Base-by-base conservation (phyloP, 2,797 vertebrate species). In the Otus scops region DNA sequence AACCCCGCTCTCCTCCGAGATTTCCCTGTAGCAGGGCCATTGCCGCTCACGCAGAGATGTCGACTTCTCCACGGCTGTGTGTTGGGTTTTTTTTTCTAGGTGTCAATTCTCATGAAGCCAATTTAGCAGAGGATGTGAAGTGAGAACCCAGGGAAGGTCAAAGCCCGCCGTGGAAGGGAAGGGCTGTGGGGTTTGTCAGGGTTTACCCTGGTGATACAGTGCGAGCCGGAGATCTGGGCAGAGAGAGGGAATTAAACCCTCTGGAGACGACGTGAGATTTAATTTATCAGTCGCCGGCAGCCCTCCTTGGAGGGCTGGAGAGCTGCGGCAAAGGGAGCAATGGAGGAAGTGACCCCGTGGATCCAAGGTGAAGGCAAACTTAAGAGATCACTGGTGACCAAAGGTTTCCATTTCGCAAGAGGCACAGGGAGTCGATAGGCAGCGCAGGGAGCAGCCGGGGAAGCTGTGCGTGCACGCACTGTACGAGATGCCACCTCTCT, bases 91-190 rank as follows among this genome's bases (percentile, higher is more conserved):
- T 59, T 75, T 53, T 26, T 6, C 64, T 6, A 11, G 32, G 61
- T 78, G 84, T 92, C 78, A 77, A 81, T 87, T 85, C 87, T 73
- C 36, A 60, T 32, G 61, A 89, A 95, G 77, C 38, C 65, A 11
- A 30, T 86, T 80, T 53, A 91, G 70, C 56, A 51, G 54, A 39
- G 76, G 50, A 88, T 43, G 63, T 16, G 50, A 78, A 89, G 76
- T 53, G 90, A 86, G 76, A 92, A 64, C 14, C 21, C 61, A 4
- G 32, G 41, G 83, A 94, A 95, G 85, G 85, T 84, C 71, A 77
- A 61, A 95, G 69, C 53, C 73, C 85, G 80, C 78, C 7, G 2
- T 57, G 73, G 88, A 80, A 51, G 56, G 67, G 85, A 48, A 67
- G 53, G 59, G 57, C 83, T 84, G 57, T 12, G 11, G 50, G 79